Percentiles rank a stretch among this genome's conserved stretches.
Conservation (phyloP, 2,113 vertebrate genomes). For the Zonotrichia leucophrys region DNA sequence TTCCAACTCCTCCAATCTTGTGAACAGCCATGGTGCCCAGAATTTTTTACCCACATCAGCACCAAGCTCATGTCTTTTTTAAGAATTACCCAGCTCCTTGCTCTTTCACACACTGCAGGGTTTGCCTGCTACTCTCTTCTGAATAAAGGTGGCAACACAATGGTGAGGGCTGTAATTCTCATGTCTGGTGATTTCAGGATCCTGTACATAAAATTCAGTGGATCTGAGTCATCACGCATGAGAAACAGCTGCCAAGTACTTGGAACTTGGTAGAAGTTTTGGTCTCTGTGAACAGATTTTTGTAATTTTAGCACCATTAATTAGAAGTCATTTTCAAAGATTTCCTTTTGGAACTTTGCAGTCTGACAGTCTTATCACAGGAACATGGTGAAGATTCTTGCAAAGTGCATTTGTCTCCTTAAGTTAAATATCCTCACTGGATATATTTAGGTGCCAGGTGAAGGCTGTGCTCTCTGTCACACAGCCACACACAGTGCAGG, state of each 20-base stretch:
- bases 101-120: accelerated
- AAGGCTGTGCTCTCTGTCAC: background rate
- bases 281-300: conserved; percentile 57
- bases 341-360: conserved; percentile 6
- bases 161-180: background rate
- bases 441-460: background rate
- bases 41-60: background rate
- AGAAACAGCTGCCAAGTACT: conserved; percentile 60
- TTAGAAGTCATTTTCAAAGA: conserved; percentile 37
- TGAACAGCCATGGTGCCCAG: background rate
- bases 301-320: conserved; percentile 62
- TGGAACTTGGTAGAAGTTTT: conserved; percentile 56
- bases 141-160: background rate
- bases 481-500: background rate
- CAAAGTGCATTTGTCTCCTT: background rate
- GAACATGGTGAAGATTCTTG: background rate
- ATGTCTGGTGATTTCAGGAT: conserved; percentile 5
- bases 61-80: background rate
- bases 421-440: background rate
- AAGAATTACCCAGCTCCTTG: background rate
- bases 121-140: background rate
- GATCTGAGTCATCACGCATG: conserved; percentile 26
- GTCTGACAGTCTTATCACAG: background rate
- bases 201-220: background rate
- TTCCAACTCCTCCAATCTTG: background rate